These are phyloP conservation scores for Bombus waltoni DNA, from an alignment of 1,140 invertebrate species.

Conservation along the genomic window DNA sequence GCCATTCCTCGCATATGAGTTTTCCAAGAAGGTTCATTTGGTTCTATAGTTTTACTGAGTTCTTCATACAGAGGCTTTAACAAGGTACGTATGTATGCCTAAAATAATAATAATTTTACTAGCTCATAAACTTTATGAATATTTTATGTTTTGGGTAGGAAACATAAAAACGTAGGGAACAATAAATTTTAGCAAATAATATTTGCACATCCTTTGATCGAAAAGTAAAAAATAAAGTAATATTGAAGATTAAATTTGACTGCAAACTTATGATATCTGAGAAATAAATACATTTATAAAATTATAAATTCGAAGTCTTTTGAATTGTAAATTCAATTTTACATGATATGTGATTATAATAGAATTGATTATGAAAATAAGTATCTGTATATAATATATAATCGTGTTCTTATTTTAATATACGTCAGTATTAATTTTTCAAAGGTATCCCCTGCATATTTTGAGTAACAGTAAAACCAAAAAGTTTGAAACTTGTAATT, in stretches of 20 bases:
- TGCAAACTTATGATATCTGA: background rate
- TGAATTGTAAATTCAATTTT: too few species aligned
- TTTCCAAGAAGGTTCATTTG: constrained; percentile 84
- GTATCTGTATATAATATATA: too few species aligned
- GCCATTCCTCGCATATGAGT: constrained; percentile 85
- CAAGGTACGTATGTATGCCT: constrained; percentile 86
- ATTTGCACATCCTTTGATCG: background rate
- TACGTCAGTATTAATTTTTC: too few species aligned
- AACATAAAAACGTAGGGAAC: background rate
- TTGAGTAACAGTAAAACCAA: too few species aligned
- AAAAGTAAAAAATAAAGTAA: background rate
- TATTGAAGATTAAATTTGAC: background rate
- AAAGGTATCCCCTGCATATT: too few species aligned
- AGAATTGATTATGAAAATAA: too few species aligned
- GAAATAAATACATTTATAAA: background rate
- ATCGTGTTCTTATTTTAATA: too few species aligned
- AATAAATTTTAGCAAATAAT: background rate
- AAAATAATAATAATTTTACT: constrained; percentile 35
- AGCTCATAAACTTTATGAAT: background rate
- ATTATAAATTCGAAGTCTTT: too few species aligned
- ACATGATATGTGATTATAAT: too few species aligned
- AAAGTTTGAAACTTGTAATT: too few species aligned
- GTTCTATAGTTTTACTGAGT: constrained; percentile 82
- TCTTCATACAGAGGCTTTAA: constrained; percentile 87
- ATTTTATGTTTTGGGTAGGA: background rate